These are phyloP conservation scores for Diarsia mendica DNA, from an alignment of 2,888 invertebrate genomes.

Conservation along the genomic window DNA sequence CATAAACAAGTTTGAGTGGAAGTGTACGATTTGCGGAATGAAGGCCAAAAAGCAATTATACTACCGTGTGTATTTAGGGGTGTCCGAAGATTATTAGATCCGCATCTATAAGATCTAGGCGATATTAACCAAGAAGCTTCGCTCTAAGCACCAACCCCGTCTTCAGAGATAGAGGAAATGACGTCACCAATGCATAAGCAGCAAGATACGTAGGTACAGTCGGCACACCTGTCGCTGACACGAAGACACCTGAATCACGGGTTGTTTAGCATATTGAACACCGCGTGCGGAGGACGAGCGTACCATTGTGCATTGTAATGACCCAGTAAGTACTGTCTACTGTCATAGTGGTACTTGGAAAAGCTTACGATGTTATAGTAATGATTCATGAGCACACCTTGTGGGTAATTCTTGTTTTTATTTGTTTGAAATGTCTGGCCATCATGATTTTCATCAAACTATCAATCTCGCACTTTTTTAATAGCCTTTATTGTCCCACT, in stretches of 20 bases:
- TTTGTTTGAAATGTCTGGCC: not conserved
- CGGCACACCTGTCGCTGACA: slow-evolving; percentile 39
- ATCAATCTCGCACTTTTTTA: not conserved
- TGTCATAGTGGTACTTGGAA: slow-evolving; percentile 30
- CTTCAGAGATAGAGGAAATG: slow-evolving; percentile 17
- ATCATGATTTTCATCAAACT: not conserved
- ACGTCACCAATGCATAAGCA: slow-evolving; percentile 54
- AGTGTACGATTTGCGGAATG: not conserved
- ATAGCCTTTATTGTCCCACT: too few relatives aligned
- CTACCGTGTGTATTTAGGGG: too few relatives aligned
- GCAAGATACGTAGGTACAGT: slow-evolving; percentile 21
- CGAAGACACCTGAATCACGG: slow-evolving; percentile 57
- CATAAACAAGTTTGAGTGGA: slow-evolving; percentile 17
- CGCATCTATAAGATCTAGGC: too few relatives aligned
- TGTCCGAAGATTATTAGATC: too few relatives aligned
- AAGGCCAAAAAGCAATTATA: slow-evolving; percentile 6
- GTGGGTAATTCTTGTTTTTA: not conserved
- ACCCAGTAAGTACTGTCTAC: slow-evolving; percentile 31
- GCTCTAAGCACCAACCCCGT: not conserved
- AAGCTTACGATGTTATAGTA: slow-evolving; percentile 29
- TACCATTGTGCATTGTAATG: slow-evolving; percentile 49
- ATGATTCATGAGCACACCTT: slow-evolving; percentile 14
- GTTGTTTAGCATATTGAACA: slow-evolving; percentile 65
- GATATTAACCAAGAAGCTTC: too few relatives aligned
- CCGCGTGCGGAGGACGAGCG: slow-evolving; percentile 23